Evolutionary conservation across 2,113 vertebrate species (phyloP), one percentile per base, ranked within the genome.

Genomic region (Lynx canadensis): DNA sequence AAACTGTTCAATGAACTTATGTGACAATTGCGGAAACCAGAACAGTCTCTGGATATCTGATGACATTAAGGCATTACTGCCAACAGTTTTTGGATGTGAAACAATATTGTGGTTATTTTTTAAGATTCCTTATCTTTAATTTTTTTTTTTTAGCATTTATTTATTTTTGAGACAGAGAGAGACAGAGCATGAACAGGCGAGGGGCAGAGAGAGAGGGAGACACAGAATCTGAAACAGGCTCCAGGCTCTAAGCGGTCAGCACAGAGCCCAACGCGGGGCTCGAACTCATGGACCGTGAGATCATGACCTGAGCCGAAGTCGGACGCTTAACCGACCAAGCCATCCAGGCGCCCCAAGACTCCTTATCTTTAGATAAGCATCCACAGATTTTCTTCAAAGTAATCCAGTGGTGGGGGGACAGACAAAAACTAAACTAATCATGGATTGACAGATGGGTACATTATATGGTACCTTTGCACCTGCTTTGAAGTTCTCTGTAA

Each of bases 401-500:
- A 76, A 38, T 33, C 52, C 31, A 29, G 27, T 2, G 7, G 23
- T 65, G 18, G 82, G 9, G 9, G 5, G 6, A 7, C 1, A 31
- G 41, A 33, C 14, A n/a, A 74, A 73, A 73, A 81, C 25, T 25
- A 33, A n/a, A 21, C 16, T 29, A 65, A 48, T 48, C 38, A 12
- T 19, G n/a, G 60, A n/a, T 19, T 38, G 50, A 73, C 23, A 55
- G 68, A 73, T 36, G 55, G 55, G 57, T 14, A 27, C 31, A 1
- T 60, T 60, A 23, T 60, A 60, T 60, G 57, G 57, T 36, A 66
- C 11, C 93, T 91, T 63, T 79, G 71, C 82, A 52, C 21, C 27
- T 89, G 50, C 83, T 97, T 92, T 78, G 74, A 84, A 76, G 41
- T 52, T 69, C 66, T 92, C 38, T 76, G 3, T 91, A 89, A 76